Conservation (phyloP, 30 jellyfish, hydroid and myxozoan species). For the Catostylus mosaicus region DNA sequence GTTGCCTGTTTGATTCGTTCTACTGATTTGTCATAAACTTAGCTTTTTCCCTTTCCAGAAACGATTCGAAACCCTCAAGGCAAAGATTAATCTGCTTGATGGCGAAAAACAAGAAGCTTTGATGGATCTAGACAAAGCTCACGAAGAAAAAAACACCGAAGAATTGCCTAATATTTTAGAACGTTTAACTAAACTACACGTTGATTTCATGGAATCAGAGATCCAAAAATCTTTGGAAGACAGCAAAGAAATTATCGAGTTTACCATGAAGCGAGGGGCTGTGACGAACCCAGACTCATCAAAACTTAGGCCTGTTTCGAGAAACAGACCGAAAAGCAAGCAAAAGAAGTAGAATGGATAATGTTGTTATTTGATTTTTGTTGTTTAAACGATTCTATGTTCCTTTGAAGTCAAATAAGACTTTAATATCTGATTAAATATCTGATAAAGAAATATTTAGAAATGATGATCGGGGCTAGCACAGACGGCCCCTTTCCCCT, state of each 20-base stretch:
- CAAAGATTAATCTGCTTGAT: conserved; percentile 27
- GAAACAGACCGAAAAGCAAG: conserved; percentile 36
- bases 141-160: not conserved
- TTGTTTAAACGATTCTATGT: too few relatives aligned
- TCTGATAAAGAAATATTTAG: too few relatives aligned
- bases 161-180: conserved; percentile 28
- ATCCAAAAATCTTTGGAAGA: conserved; percentile 47
- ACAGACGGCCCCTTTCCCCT: too few relatives aligned
- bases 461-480: too few relatives aligned
- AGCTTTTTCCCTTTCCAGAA: conserved; percentile 9
- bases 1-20: too few relatives aligned
- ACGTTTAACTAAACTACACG: conserved; percentile 46
- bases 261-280: conserved; percentile 16
- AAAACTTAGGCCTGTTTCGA: conserved; percentile 36
- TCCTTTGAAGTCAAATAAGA: too few relatives aligned
- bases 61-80: conserved; percentile 28
- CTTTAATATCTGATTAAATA: too few relatives aligned
- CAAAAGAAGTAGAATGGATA: conserved; percentile 14
- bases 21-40: not conserved
- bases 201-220: conserved; percentile 49
- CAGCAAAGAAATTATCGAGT: conserved; percentile 44
- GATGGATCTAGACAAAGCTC: conserved; percentile 9
- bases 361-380: too few relatives aligned
- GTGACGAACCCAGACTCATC: conserved; percentile 34
- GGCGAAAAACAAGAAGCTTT: conserved; percentile 1